These are phyloP conservation scores for Phragmatobia fuliginosa DNA, from an alignment of 2,888 invertebrate species.

Conservation along the genomic window DNA sequence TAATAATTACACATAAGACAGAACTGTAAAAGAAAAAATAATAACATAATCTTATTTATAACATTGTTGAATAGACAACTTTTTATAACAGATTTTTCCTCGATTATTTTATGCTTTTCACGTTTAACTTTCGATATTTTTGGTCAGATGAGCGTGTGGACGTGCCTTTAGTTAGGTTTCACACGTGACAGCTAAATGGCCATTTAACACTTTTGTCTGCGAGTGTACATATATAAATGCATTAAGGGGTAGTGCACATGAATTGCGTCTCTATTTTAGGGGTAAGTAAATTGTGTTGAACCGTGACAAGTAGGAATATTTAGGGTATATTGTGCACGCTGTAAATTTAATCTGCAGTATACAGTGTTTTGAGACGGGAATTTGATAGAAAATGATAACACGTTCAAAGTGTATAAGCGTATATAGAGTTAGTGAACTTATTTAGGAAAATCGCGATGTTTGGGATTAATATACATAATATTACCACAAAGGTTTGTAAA, in stretches of 20 bases:
- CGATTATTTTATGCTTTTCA: not conserved
- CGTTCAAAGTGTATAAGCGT: not conserved
- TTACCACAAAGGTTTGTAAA: not conserved
- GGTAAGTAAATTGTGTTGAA: constrained; percentile 36
- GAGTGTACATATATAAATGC: constrained; percentile 51
- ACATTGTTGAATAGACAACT: not conserved
- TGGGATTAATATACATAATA: not conserved
- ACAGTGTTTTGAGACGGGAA: not conserved
- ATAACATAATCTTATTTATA: not conserved
- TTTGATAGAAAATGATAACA: not conserved
- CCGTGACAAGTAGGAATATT: constrained; percentile 8
- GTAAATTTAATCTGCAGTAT: not conserved
- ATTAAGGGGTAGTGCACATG: constrained; percentile 45
- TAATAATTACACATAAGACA: not conserved
- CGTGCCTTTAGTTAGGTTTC: constrained; percentile 30
- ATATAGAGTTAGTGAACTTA: not conserved
- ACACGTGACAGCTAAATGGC: constrained; percentile 48
- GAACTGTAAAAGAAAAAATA: not conserved
- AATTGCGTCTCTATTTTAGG: constrained; percentile 47
- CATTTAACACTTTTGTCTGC: constrained; percentile 51
- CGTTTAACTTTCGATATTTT: not conserved
- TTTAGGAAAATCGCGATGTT: not conserved
- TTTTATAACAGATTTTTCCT: not conserved
- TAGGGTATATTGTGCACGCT: constrained; percentile 2
- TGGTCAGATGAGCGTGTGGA: constrained; percentile 21